Evolutionary conservation across 2,888 invertebrate species (phyloP).

Genomic region (Habrosyne pyritoides): DNA sequence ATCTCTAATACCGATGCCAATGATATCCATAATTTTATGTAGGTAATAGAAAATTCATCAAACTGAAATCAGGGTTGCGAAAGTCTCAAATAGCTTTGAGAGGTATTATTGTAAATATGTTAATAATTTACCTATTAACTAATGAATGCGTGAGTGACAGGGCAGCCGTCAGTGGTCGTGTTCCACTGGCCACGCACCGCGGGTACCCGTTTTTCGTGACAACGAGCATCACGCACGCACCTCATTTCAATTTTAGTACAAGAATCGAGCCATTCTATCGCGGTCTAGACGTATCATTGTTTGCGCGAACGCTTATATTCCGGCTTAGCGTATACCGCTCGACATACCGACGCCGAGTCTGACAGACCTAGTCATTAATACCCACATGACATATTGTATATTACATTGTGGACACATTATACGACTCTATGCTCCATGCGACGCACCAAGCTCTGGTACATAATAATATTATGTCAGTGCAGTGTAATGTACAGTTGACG

Average conservation of each 20-base stretch:
- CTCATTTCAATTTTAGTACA: slow-evolving; percentile 56
- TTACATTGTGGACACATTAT: slow-evolving; percentile 46
- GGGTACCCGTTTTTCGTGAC: slow-evolving; percentile 57
- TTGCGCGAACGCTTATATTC: slow-evolving; percentile 37
- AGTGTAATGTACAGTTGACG: slow-evolving; percentile 46
- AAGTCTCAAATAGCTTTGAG: background rate
- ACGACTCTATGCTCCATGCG: slow-evolving; percentile 35
- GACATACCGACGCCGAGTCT: slow-evolving; percentile 42
- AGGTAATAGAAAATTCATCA: background rate
- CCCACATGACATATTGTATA: slow-evolving; percentile 43
- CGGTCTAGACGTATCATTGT: slow-evolving; percentile 40
- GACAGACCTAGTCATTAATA: slow-evolving; percentile 42
- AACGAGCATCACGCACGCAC: slow-evolving; percentile 59
- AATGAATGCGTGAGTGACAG: slow-evolving; percentile 5
- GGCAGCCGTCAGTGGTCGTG: slow-evolving; percentile 11
- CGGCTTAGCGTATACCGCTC: slow-evolving; percentile 32
- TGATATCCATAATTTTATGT: background rate
- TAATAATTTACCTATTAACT: background rate
- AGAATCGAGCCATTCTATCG: slow-evolving; percentile 47
- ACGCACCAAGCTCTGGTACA: slow-evolving; percentile 33
- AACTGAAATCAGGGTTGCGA: background rate
- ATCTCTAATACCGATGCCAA: slow-evolving; percentile 35
- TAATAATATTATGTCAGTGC: slow-evolving; percentile 47
- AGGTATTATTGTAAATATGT: background rate
- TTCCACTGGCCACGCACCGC: slow-evolving; percentile 38